Percentiles rank a stretch among this genome's conserved stretches.
These are phyloP conservation scores for Herpailurus yagouaroundi DNA, from an alignment of 2,113 vertebrate genomes.

Conservation along the genomic window DNA sequence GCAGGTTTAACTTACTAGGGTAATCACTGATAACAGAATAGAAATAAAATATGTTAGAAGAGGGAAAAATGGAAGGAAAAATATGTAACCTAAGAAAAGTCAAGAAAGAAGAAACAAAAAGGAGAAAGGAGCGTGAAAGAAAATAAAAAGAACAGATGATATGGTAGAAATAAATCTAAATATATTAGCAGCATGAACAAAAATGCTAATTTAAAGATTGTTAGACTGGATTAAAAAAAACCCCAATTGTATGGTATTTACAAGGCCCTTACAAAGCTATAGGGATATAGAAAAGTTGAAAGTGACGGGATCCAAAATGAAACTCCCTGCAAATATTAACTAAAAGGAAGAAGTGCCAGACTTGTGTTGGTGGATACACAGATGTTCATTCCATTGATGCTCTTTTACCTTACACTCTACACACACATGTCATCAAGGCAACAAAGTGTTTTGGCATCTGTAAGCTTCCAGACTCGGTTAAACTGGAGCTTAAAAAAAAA, in stretches of 20 bases:
- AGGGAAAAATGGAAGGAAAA: not conserved
- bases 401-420: not conserved
- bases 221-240: not conserved
- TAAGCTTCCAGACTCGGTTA: not conserved
- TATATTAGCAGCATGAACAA: not conserved
- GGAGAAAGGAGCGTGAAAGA: not conserved
- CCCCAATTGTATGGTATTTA: not conserved
- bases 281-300: not conserved
- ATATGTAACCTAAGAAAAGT: not conserved
- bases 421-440: not conserved
- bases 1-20: not conserved
- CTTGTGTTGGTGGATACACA: no score
- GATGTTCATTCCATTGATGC: not conserved
- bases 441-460: not conserved
- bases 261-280: not conserved
- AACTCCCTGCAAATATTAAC: not conserved
- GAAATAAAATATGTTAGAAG: not conserved
- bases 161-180: conserved; percentile 19
- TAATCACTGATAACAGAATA: not conserved
- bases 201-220: not conserved
- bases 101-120: not conserved
- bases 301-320: not conserved
- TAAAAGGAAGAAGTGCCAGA: not conserved
- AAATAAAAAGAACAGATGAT: not conserved
- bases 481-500: not conserved